Evolutionary conservation across 2,888 invertebrate genomes (phyloP).

Genomic region (Melanostoma mellinum): DNA sequence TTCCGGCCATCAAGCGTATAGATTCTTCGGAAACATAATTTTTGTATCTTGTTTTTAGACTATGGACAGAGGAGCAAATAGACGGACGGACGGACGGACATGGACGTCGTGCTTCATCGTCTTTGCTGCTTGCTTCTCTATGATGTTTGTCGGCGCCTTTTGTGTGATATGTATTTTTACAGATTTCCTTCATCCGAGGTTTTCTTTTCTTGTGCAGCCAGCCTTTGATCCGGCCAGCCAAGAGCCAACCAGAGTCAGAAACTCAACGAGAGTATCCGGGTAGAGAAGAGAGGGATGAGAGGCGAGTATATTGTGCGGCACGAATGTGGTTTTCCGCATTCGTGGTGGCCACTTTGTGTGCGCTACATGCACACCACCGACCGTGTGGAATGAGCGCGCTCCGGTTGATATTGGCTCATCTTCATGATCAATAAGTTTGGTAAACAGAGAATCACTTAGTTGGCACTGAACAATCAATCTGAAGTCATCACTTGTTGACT

Average conservation of each 20-base stretch:
- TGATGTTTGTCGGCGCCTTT: conserved; percentile 73
- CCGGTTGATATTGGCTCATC: conserved; percentile 73
- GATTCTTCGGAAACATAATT: conserved; percentile 25
- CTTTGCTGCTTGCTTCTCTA: conserved; percentile 60
- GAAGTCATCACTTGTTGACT: conserved; percentile 73
- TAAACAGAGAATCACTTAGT: conserved; percentile 73
- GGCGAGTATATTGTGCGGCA: conserved; percentile 55
- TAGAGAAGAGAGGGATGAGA: conserved; percentile 2
- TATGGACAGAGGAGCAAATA: conserved; percentile 46
- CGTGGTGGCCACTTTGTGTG: conserved; percentile 72
- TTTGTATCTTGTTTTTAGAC: conserved; percentile 50
- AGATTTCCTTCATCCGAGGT: conserved; percentile 69
- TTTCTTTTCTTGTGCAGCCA: conserved; percentile 38
- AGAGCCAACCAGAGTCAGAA: not conserved
- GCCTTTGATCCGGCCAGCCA: conserved; percentile 64
- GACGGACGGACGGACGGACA: conserved; percentile 53
- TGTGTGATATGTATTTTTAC: conserved; percentile 72
- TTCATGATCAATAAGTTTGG: conserved; percentile 73
- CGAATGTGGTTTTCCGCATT: conserved; percentile 73
- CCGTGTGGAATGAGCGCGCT: conserved; percentile 44
- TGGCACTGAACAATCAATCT: conserved; percentile 73
- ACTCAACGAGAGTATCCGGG: not conserved
- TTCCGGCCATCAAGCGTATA: conserved; percentile 15
- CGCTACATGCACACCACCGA: conserved; percentile 40
- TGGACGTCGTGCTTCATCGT: conserved; percentile 50